Conservation (phyloP, 2,888 invertebrate species). For the Digitonthophagus gazella region DNA sequence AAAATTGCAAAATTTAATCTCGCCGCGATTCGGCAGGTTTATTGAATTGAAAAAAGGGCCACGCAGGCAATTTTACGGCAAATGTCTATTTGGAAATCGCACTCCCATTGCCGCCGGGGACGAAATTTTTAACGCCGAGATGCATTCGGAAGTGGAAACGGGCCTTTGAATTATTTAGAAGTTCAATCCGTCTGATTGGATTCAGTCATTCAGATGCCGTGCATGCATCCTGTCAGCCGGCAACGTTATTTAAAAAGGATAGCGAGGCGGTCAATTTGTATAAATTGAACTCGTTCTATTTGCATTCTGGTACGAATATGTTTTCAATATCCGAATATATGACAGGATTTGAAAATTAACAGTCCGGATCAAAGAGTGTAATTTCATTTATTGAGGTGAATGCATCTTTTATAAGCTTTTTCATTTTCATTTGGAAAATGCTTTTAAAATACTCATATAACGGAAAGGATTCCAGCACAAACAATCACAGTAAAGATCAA, state of each 20-base stretch:
- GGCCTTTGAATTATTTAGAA: constrained; percentile 4
- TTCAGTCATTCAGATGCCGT: constrained; percentile 2
- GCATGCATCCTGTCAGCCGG: not conserved
- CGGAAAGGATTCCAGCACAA: no score
- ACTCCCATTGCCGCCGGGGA: not conserved
- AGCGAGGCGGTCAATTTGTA: not conserved
- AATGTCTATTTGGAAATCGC: not conserved
- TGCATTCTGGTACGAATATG: not conserved
- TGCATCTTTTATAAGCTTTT: not conserved
- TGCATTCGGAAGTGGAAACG: not conserved
- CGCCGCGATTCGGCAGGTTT: no score
- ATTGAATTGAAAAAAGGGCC: no score
- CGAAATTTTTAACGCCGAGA: not conserved
- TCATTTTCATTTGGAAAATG: no score
- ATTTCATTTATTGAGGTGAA: not conserved
- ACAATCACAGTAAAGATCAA: no score
- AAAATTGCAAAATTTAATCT: no score
- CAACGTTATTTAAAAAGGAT: not conserved
- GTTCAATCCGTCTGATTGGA: constrained; percentile 12
- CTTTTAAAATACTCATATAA: no score
- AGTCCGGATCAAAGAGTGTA: not conserved
- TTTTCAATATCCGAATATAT: not conserved
- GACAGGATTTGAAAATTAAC: not conserved
- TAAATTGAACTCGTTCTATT: not conserved
- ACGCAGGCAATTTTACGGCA: not conserved